These are phyloP conservation scores for Calvadosia cruxmelitensis DNA, from an alignment of 30 jellyfish, hydroid and myxozoan species.

Conservation along the genomic window DNA sequence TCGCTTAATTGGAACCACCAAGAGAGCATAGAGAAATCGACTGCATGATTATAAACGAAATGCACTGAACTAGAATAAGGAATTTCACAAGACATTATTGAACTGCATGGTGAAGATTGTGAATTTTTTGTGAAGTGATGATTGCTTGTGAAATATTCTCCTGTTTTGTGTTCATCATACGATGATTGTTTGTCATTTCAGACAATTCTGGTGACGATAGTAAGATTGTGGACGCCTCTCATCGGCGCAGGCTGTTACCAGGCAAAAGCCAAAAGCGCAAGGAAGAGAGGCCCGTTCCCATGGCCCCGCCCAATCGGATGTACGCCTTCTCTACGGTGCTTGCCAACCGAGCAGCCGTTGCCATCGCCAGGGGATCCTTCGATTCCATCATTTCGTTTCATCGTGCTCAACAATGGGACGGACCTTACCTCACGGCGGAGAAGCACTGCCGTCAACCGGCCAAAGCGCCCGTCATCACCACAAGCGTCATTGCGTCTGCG, in stretches of 20 bases:
- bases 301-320: conserved; percentile 26
- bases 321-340: conserved; percentile 87
- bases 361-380: conserved; percentile 64
- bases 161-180: too few relatives aligned
- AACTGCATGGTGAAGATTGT: too few relatives aligned
- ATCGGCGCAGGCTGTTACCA: not conserved
- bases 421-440: conserved; percentile 55
- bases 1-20: too few relatives aligned
- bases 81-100: too few relatives aligned
- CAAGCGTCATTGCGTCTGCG: not conserved
- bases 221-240: not conserved
- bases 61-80: too few relatives aligned
- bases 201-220: too few relatives aligned
- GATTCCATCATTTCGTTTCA: conserved; percentile 57
- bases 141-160: too few relatives aligned
- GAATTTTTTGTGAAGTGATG: too few relatives aligned
- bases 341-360: conserved; percentile 90
- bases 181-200: too few relatives aligned
- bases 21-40: too few relatives aligned
- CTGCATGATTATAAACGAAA: too few relatives aligned
- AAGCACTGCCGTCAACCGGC: conserved; percentile 64
- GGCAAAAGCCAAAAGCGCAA: not conserved
- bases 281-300: not conserved
- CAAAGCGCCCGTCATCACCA: not conserved
- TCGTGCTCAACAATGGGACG: conserved; percentile 78